Conservation (phyloP, 2,888 invertebrate genomes). For the Dendrolimus houi region DNA sequence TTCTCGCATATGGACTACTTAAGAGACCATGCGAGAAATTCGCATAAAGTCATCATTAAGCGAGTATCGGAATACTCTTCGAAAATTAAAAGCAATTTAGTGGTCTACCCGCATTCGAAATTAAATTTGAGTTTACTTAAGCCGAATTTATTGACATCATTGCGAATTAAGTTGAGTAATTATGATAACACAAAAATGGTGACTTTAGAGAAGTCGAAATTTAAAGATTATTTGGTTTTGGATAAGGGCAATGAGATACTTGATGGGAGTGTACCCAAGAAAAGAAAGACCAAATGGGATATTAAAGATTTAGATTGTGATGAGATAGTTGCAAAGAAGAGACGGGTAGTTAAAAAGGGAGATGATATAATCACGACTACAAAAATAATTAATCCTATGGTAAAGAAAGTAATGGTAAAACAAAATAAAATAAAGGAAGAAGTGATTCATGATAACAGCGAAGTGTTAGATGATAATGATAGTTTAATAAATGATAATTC, state of each 20-base stretch:
- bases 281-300: not conserved
- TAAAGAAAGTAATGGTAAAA: not conserved
- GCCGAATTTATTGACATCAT: not conserved
- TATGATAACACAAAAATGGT: not conserved
- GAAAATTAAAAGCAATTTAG: not conserved
- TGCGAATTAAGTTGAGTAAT: not conserved
- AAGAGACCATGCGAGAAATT: not conserved
- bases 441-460: not conserved
- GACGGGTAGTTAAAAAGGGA: not conserved
- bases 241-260: not conserved
- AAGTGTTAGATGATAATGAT: not conserved
- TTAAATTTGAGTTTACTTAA: slow-evolving; percentile 1
- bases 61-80: not conserved
- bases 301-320: not conserved
- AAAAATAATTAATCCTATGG: not conserved
- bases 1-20: slow-evolving; percentile 1
- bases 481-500: not conserved
- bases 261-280: not conserved
- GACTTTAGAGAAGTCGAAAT: not conserved
- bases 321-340: not conserved
- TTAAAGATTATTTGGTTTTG: not conserved
- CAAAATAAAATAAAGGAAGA: not conserved
- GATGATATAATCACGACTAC: too few species aligned
- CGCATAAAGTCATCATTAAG: not conserved
- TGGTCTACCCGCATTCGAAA: slow-evolving; percentile 3